Evolutionary conservation across 2,113 vertebrate species (phyloP), one percentile per base, ranked within the genome.

Genomic region (Chaenogobius annularis): DNA sequence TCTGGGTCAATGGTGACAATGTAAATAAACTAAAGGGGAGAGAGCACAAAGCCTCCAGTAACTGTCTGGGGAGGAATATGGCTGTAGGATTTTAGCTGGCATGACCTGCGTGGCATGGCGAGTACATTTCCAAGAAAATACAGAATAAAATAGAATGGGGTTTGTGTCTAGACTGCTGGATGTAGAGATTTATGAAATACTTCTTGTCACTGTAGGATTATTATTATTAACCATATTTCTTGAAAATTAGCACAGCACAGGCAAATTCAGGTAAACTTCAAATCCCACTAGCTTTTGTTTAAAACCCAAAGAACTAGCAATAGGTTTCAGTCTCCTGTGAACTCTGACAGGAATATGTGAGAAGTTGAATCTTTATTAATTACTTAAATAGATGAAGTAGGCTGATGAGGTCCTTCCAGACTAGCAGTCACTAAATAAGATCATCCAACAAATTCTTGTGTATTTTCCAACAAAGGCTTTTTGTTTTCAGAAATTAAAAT

Each of bases 11-110:
- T 43, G 37, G 35, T 40, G 61, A 66, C 40, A 56, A 50, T 67
- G 43, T 64, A 64, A 63, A 70, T 43, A 67, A 65, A 77, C 56
- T 48, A 17, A 63, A 63, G 61, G 61, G 61, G 35, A 63, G 17
- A n/a, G 61, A n/a, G 35, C 61, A 63, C 19, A 20, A 63, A 35
- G 35, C 35, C 61, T n/a, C 3, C 19, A 40, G 61, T 35, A 14
- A 35, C 9, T 35, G 15, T 61, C 23, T 35, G 7, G 13, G 58
- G 26, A 61, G 26, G 14, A 31, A 31, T 61, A 31, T 58, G 26
- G 23, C 12, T 58, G 20, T 20, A 56, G 22, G 20, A 23, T 56
- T 56, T 56, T 56, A 23, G 23, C 7, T 59, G 56, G 31, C 55
- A 58, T 58, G 9, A 11, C 56, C 14, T 7, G 14, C 7, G 10